Base-by-base conservation (phyloP, 2,888 invertebrate genomes). In the Mythimna impura region DNA sequence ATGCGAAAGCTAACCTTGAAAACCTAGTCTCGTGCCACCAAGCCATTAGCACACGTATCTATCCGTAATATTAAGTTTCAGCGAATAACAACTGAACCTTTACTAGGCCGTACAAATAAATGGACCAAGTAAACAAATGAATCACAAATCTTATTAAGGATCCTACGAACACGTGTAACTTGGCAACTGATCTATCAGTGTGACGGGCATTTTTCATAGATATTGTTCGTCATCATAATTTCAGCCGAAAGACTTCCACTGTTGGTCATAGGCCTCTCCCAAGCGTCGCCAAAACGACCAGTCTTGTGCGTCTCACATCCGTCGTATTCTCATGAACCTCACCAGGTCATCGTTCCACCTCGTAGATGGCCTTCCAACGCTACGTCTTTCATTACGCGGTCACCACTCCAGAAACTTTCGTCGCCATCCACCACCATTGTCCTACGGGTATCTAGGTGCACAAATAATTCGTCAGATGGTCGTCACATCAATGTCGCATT, bases 81-180 rank as follows among this genome's bases (percentile, higher is more conserved):
- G 25, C 17, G 36, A 71, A 71, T 50, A 71, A 71, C 57, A 71
- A 36, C 57, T 25, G 47, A 30, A 47, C 43, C 30, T 30, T 20
- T 34, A 34, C 10, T 14, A 25, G 22, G 12, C n/a, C 71, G n/a
- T 47, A 36, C 25, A 47, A 72, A 61, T 34, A 70, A 70, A 71
- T 36, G 14, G 25, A 43, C n/a, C 8, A 0, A 34, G 34, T 1
- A 55, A 72, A 72, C 70, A 70, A 70, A 54, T 62, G 47, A 62
- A 52, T 55, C 55, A 55, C 34, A 25, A 17, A 43, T 54, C 14
- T 70, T 20, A 20, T 14, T 60, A 12, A 3, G 22, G 14, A 0
- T n/a, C 10, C 7, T n/a, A 3, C 40, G 22, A 36, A 60, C 7
- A 36, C 2, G 40, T 22, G 5, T 9, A 20, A 34, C 5, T 9